Base-by-base conservation (phyloP, 1,140 invertebrate species). In the Drosophila tropicalis region DNA sequence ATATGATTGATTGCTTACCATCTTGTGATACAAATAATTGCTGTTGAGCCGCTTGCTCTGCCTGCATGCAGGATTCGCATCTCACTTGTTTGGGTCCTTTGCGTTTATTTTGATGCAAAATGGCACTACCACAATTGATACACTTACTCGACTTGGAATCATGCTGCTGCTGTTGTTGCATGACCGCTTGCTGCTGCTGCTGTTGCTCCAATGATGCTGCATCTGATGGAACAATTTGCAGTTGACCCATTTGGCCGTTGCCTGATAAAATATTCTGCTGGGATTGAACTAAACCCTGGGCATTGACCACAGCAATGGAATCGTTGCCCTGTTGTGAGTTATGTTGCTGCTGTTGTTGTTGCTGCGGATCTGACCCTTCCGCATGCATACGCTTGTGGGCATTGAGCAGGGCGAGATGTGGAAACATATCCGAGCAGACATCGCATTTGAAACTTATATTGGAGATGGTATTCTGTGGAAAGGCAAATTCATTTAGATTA, bases 361-460 rank as follows among this genome's bases (percentile, higher is more conserved):
- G 72, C 17, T 76, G 56, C 3, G 68, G 74, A 72, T 90, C 80
- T 25, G 61, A 84, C 3, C 85, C 90, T 74, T 95, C 94, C 67
- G 94, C 94, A 86, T 96, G 96, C 80, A 96, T 95, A 64, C 96
- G 94, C 92, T 97, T 97, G 87, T 97, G 96, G 81, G 96, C 95
- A 92, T 96, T 96, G 0, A 97, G 91, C 51, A 97, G 87, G 25
- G 95, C 94, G 66, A 96, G 93, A 87, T 97, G 96, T 1, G 95
- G 95, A 91, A 97, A 97, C 92, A 96, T 96, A 36, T 96, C 92
- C 29, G 96, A 96, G 89, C 96, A 97, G 3, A 97, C 95, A 92
- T 97, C 96, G 92, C 96, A 97, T 92, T 97, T 97, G 90, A 96
- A 97, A 67, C 96, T 96, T 13, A 96, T 96, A 80, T 96, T 95